These are phyloP conservation scores for Orius laevigatus DNA, from an alignment of 1,140 invertebrate species.

Conservation along the genomic window DNA sequence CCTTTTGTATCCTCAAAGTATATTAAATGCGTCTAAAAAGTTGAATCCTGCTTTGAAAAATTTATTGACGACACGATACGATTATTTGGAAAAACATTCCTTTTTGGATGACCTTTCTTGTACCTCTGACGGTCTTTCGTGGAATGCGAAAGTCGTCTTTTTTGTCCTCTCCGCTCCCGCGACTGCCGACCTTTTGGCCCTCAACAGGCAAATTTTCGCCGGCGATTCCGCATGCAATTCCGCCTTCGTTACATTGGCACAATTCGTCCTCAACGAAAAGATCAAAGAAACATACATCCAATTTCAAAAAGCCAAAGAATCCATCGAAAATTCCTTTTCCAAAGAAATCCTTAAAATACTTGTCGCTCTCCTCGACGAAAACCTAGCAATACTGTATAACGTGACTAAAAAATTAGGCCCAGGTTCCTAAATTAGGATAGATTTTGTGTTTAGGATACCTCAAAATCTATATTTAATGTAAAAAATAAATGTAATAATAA, in stretches of 20 bases:
- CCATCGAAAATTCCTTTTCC: no score
- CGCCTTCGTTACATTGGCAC: neutral
- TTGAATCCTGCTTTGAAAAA: slow-evolving; percentile 19
- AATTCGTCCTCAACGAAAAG: no score
- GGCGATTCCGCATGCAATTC: neutral
- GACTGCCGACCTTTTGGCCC: slow-evolving; percentile 19
- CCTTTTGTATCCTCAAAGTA: slow-evolving; percentile 15
- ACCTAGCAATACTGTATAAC: no score
- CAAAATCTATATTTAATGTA: slow-evolving; percentile 9
- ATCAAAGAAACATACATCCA: no score
- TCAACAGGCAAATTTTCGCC: slow-evolving; percentile 17
- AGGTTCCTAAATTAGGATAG: no score
- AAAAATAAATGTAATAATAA: slow-evolving; percentile 7
- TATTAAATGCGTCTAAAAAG: slow-evolving; percentile 15
- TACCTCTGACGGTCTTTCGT: slow-evolving; percentile 35
- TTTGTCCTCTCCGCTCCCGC: slow-evolving; percentile 24
- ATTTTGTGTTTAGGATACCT: neutral
- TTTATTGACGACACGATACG: slow-evolving; percentile 27
- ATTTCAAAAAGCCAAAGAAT: no score
- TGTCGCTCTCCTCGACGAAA: no score
- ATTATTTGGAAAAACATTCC: slow-evolving; percentile 32
- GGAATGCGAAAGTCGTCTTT: slow-evolving; percentile 29
- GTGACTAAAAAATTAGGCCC: neutral
- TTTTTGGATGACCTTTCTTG: slow-evolving; percentile 35
- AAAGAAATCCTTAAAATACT: no score